phyloP scores from a whole-genome alignment of 2,113 vertebrate species.

The Ascaphus truei region DNA sequence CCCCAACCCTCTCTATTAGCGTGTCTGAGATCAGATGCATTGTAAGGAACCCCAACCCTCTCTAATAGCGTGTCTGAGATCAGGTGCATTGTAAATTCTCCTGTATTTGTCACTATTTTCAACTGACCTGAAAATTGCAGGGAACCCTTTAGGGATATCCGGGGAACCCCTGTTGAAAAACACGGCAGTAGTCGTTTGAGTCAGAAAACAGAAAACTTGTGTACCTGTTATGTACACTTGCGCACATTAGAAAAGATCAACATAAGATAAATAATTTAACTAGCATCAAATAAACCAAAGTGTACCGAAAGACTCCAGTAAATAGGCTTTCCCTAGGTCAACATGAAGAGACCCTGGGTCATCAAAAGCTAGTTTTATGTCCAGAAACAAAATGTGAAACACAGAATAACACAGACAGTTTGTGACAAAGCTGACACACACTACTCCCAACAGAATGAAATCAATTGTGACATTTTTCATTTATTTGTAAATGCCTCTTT shows the following conservation, averaged over 20 bases:
- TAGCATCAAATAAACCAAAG: too few species aligned
- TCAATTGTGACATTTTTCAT: slow-evolving; percentile 99
- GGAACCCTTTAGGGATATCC: too few species aligned
- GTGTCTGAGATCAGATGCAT: too few species aligned
- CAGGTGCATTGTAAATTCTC: too few species aligned
- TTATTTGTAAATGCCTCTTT: slow-evolving; percentile 99
- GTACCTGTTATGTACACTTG: neutral
- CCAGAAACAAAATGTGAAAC: slow-evolving; percentile 71
- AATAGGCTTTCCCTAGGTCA: slow-evolving; percentile 67
- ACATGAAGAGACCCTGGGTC: slow-evolving; percentile 60
- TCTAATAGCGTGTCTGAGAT: too few species aligned
- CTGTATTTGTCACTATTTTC: too few species aligned
- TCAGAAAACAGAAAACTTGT: neutral
- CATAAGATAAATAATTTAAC: too few species aligned
- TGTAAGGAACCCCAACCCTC: too few species aligned
- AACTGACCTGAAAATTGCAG: too few species aligned
- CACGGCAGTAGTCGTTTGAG: too few species aligned
- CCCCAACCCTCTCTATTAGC: too few species aligned
- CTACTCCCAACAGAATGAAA: slow-evolving; percentile 76
- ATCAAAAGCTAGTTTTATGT: slow-evolving; percentile 74
- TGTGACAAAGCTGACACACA: slow-evolving; percentile 88
- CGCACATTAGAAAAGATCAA: neutral
- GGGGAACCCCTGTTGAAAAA: too few species aligned
- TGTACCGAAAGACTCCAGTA: slow-evolving; percentile 72
- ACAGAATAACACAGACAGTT: slow-evolving; percentile 84